These are phyloP conservation scores for Hyppa rectilinea DNA, from an alignment of 2,888 invertebrate genomes.

Conservation along the genomic window DNA sequence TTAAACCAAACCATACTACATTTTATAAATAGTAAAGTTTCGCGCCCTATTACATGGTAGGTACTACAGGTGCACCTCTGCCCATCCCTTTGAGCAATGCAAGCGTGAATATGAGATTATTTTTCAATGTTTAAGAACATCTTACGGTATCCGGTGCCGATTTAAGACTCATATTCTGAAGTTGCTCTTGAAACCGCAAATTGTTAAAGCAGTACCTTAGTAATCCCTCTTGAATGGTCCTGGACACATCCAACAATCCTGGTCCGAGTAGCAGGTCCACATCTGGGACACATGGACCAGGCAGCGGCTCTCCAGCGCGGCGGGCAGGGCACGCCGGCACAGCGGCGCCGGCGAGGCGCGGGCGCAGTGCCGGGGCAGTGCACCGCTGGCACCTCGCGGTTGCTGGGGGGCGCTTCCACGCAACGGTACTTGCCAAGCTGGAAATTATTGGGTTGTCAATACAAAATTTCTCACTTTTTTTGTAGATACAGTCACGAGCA, in stretches of 20 bases:
- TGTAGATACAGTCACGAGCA: too few relatives aligned
- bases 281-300: slow-evolving; percentile 95
- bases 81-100: too few relatives aligned
- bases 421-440: slow-evolving; percentile 93
- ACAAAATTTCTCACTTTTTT: too few relatives aligned
- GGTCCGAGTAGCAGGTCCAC: slow-evolving; percentile 94
- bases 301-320: slow-evolving; percentile 95
- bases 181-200: background rate
- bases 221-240: slow-evolving; percentile 86
- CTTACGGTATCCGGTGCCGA: too few relatives aligned
- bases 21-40: too few relatives aligned
- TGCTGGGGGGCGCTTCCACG: slow-evolving; percentile 92
- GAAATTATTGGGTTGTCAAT: slow-evolving; percentile 61
- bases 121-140: background rate
- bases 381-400: slow-evolving; percentile 90
- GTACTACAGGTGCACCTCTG: too few relatives aligned
- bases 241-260: slow-evolving; percentile 94
- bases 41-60: too few relatives aligned
- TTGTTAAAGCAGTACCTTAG: slow-evolving; percentile 75
- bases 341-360: slow-evolving; percentile 90
- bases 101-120: too few relatives aligned
- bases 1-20: background rate
- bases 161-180: background rate
- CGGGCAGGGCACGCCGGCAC: slow-evolving; percentile 95
- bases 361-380: slow-evolving; percentile 91